Evolutionary conservation across 2,797 vertebrate species (phyloP), one percentile per base, ranked within the genome.

Genomic region (Megaceryle alcyon): DNA sequence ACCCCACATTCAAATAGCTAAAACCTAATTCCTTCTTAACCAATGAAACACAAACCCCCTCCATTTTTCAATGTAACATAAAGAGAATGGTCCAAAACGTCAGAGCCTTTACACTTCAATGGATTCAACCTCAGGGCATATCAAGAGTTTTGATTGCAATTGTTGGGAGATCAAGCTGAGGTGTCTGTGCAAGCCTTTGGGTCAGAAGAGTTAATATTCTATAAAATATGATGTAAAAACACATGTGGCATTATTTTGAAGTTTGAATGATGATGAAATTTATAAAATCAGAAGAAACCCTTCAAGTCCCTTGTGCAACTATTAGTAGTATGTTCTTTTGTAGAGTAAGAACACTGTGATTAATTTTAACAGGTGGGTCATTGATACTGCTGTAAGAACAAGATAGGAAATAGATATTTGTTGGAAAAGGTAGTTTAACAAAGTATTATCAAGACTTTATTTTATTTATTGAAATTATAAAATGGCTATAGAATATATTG

Each of bases 1-100:
- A 97, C 84, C 94, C 96, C 95, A 91, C 90, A 93, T 98, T 98
- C 96, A 93, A 70, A 97, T 97, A 97, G 97, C 96, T 97, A 95
- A 97, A 96, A 95, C 86, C 90, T 88, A 92, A 96, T 85, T 95
- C 92, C 76, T 54, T 87, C 86, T 94, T 94, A 95, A 83, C 96
- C 93, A 91, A 81, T 95, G 95, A 97, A 97, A 98, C 88, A 93
- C 92, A 96, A 98, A 97, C 91, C 96, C 88, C 31, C 60, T 92
- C 90, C 61, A 96, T 97, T 98, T 98, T 94, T 98, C 97, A 97
- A 64, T 85, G 86, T 95, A 92, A 83, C 92, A 92, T 96, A 94
- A 95, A 93, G 86, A 95, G 95, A 96, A 88, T 79, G 86, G 94
- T 95, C 91, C 33, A 90, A 93, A 96, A 94, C 96, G 89, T 97